Evolutionary conservation across 2,888 invertebrate species (phyloP).

Genomic region (Drosophila differens): DNA sequence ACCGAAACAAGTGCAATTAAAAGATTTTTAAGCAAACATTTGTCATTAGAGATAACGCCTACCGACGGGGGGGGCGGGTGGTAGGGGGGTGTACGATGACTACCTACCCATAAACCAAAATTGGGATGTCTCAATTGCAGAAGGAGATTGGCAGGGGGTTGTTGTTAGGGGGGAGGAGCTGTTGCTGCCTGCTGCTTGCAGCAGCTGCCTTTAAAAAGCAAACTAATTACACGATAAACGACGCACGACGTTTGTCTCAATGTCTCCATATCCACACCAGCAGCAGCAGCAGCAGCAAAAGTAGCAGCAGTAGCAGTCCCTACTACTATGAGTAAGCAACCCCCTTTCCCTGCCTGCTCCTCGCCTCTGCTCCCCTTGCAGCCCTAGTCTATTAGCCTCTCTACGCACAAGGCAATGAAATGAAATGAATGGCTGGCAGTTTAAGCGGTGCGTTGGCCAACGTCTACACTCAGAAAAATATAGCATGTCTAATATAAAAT

Average conservation of each 20-base stretch:
- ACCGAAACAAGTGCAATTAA: constrained; percentile 78
- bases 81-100: not conserved
- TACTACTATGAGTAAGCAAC: not conserved
- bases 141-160: not conserved
- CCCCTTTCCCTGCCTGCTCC: not conserved
- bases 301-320: constrained; percentile 5
- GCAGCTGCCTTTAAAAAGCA: constrained; percentile 53
- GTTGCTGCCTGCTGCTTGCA: constrained; percentile 17
- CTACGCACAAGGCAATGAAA: constrained; percentile 65
- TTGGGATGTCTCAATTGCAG: constrained; percentile 69
- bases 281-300: not conserved
- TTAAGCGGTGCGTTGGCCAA: constrained; percentile 30
- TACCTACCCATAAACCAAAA: constrained; percentile 72
- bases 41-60: constrained; percentile 77
- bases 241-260: constrained; percentile 40
- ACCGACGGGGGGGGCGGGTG: not conserved
- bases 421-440: constrained; percentile 54
- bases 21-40: constrained; percentile 80
- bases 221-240: constrained; percentile 79
- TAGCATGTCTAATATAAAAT: no score
- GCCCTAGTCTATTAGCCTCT: constrained; percentile 22
- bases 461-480: constrained; percentile 4
- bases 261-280: constrained; percentile 18
- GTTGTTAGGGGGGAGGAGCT: not conserved
- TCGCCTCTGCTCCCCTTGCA: not conserved